Conservation (phyloP, 2,888 invertebrate genomes). For the Xanthia togata region DNA sequence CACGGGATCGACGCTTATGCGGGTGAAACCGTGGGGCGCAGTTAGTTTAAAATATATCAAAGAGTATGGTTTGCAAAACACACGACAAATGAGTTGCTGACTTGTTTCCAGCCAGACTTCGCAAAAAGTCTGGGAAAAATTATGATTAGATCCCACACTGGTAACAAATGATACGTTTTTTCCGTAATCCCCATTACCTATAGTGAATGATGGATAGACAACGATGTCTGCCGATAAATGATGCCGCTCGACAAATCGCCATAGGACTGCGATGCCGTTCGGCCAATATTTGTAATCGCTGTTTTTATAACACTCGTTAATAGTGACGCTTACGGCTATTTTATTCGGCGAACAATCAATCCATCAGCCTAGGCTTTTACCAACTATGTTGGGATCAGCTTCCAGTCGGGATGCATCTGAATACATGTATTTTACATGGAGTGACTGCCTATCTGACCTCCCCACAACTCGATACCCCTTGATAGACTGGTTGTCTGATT, state of each 20-base stretch:
- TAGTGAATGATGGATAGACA: slow-evolving; percentile 40
- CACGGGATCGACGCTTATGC: too few relatives aligned
- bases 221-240: slow-evolving; percentile 30
- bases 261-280: slow-evolving; percentile 46
- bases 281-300: slow-evolving; percentile 60
- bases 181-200: slow-evolving; percentile 38
- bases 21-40: too few relatives aligned
- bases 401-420: not conserved
- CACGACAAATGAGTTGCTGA: slow-evolving; percentile 21
- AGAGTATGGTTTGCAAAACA: not conserved
- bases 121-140: slow-evolving; percentile 42
- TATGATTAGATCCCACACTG: slow-evolving; percentile 33
- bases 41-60: not conserved
- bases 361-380: not conserved
- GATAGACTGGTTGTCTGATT: not conserved
- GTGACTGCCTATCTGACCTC: not conserved
- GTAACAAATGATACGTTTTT: slow-evolving; percentile 48
- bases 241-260: slow-evolving; percentile 41
- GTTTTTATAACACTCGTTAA: slow-evolving; percentile 58
- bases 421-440: not conserved
- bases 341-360: not conserved
- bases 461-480: not conserved
- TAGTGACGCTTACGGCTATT: slow-evolving; percentile 21
- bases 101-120: not conserved
- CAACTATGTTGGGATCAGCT: not conserved